Conservation (phyloP, 2,888 invertebrate genomes). For the Athrips mouffetella region DNA sequence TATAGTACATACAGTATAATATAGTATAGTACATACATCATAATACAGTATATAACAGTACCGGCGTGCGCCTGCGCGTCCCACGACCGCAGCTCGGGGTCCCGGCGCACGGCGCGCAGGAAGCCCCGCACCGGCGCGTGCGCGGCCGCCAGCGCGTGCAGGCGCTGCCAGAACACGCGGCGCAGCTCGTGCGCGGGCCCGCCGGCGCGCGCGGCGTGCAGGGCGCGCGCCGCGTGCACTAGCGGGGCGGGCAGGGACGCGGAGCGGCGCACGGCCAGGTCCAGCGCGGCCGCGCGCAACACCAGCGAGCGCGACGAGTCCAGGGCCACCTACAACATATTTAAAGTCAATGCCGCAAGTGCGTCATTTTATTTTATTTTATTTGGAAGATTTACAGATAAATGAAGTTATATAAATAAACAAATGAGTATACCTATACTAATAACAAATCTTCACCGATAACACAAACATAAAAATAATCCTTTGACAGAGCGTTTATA, state of each 20-base stretch:
- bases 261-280: slow-evolving; percentile 32
- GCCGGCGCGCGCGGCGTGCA: slow-evolving; percentile 10
- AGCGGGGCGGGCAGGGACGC: slow-evolving; percentile 21
- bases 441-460: no score
- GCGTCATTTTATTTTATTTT: no score
- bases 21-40: no score
- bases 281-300: slow-evolving; percentile 47
- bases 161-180: slow-evolving; percentile 50
- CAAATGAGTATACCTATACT: no score
- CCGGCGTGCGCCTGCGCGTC: slow-evolving; percentile 37
- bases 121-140: slow-evolving; percentile 21
- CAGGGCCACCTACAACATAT: no score
- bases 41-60: no score
- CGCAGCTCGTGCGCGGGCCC: slow-evolving; percentile 46
- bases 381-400: no score
- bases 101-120: slow-evolving; percentile 25
- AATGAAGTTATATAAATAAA: no score
- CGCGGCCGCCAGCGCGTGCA: slow-evolving; percentile 29
- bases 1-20: no score
- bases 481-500: no score
- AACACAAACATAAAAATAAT: no score
- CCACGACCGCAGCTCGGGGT: slow-evolving; percentile 31
- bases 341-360: no score
- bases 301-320: slow-evolving; percentile 30
- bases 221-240: slow-evolving; percentile 26